Percentiles rank a stretch among this genome's conserved stretches.
Conservation (phyloP, 1,140 invertebrate species). For the Cryptotermes secundus region DNA sequence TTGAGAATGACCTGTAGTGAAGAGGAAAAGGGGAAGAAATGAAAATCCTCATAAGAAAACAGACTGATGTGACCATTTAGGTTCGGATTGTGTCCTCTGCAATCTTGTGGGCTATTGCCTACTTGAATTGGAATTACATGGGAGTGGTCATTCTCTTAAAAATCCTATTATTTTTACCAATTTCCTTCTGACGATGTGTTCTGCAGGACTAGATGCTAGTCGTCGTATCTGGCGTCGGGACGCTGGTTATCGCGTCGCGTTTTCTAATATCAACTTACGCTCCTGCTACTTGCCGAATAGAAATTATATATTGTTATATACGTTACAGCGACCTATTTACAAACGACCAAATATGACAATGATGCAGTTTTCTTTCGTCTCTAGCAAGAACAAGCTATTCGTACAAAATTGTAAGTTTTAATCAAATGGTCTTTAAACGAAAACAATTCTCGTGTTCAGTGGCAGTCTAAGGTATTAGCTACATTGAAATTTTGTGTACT, state of each 20-base stretch:
- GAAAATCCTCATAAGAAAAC: background rate
- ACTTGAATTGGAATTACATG: constrained; percentile 18
- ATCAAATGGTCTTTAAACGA: too few relatives aligned
- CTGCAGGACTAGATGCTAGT: background rate
- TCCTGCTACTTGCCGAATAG: background rate
- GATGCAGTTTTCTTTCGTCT: background rate
- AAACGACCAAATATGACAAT: background rate
- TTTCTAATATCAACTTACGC: constrained; percentile 17
- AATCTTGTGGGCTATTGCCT: constrained; percentile 6
- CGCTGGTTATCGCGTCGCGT: background rate
- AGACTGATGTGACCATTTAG: constrained; percentile 20
- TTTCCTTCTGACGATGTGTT: background rate
- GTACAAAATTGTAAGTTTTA: too few relatives aligned
- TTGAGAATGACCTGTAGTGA: constrained; percentile 1
- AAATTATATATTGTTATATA: background rate
- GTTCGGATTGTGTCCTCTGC: constrained; percentile 3
- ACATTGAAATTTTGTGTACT: too few relatives aligned
- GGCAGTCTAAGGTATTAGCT: too few relatives aligned
- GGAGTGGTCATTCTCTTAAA: background rate
- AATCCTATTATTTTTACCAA: constrained; percentile 2
- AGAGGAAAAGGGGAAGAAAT: background rate
- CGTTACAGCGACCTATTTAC: background rate
- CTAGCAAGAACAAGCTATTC: too few relatives aligned
- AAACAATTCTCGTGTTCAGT: too few relatives aligned
- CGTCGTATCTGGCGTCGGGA: background rate